Evolutionary conservation across 1,140 invertebrate species (phyloP).

Genomic region (Centruroides vittatus): DNA sequence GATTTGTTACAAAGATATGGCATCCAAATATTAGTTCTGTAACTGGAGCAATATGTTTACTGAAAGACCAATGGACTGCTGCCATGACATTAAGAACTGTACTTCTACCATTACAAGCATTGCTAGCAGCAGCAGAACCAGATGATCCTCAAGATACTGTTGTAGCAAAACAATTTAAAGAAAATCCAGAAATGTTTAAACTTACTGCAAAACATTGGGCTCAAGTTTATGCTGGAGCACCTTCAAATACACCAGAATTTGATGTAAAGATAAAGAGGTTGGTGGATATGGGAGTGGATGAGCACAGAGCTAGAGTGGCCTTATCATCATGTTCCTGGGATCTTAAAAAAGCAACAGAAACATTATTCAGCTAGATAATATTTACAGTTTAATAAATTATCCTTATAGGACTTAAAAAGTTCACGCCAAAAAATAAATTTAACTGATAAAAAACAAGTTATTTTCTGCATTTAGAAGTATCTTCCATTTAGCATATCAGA

Average conservation of each 20-base stretch:
- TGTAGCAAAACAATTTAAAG: constrained; percentile 93
- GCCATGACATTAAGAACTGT: constrained; percentile 96
- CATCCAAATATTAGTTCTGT: constrained; percentile 99
- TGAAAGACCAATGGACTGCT: constrained; percentile 99
- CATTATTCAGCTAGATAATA: constrained; percentile 11
- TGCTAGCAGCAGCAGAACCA: constrained; percentile 83
- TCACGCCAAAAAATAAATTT: too few species aligned
- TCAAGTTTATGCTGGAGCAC: constrained; percentile 79
- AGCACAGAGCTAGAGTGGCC: constrained; percentile 58
- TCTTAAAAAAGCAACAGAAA: constrained; percentile 20
- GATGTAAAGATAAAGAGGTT: too few species aligned
- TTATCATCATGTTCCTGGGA: constrained; percentile 83
- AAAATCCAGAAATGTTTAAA: constrained; percentile 67
- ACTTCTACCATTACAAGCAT: constrained; percentile 74
- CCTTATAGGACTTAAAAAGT: too few species aligned
- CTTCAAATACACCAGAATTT: too few species aligned
- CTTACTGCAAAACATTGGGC: constrained; percentile 92
- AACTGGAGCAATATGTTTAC: constrained; percentile 93
- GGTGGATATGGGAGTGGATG: too few species aligned
- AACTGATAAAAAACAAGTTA: too few species aligned
- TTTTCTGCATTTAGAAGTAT: too few species aligned
- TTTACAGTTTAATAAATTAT: too few species aligned
- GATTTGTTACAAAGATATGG: constrained; percentile 96
- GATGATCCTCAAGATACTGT: constrained; percentile 94
- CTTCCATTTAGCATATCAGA: too few species aligned